phyloP scores from a whole-genome alignment of 2,888 invertebrate species.

The Pachydiplax longipennis region DNA sequence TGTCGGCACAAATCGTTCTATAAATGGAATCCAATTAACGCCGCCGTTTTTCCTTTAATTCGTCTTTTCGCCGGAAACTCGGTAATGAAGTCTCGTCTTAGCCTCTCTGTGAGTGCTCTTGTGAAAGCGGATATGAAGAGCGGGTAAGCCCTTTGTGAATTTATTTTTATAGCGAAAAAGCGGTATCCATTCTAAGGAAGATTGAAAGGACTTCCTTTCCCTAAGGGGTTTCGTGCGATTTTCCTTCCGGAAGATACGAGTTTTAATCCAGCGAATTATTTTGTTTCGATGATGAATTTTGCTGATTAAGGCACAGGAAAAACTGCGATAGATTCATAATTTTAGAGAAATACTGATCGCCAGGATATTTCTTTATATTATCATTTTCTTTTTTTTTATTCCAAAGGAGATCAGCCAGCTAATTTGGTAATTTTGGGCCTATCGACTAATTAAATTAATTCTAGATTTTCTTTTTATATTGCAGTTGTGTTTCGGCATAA shows the following conservation, averaged over 20 bases:
- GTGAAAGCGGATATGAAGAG: conserved; percentile 34
- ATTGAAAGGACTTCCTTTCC: conserved; percentile 34
- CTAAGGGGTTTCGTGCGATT: neutral
- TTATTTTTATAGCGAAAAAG: conserved; percentile 1
- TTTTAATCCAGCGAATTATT: neutral
- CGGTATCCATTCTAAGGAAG: conserved; percentile 34
- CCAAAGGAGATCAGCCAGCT: too few relatives aligned
- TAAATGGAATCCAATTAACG: conserved; percentile 45
- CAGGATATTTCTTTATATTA: neutral
- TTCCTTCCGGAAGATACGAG: neutral
- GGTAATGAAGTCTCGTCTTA: conserved; percentile 41
- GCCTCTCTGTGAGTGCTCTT: conserved; percentile 29
- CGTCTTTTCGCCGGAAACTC: conserved; percentile 31
- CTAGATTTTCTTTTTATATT: too few relatives aligned
- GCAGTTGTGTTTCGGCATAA: too few relatives aligned
- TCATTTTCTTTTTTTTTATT: neutral
- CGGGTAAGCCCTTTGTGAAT: conserved; percentile 38
- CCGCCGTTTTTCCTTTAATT: conserved; percentile 32
- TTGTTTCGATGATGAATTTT: neutral
- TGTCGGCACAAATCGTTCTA: conserved; percentile 43
- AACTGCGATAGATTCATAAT: too few relatives aligned
- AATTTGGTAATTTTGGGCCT: too few relatives aligned
- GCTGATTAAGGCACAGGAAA: neutral
- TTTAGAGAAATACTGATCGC: neutral
- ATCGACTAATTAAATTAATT: too few relatives aligned